Evolutionary conservation across 2,888 invertebrate species (phyloP), one percentile per base, ranked within the genome.

Genomic region (Epinotia bilunana): DNA sequence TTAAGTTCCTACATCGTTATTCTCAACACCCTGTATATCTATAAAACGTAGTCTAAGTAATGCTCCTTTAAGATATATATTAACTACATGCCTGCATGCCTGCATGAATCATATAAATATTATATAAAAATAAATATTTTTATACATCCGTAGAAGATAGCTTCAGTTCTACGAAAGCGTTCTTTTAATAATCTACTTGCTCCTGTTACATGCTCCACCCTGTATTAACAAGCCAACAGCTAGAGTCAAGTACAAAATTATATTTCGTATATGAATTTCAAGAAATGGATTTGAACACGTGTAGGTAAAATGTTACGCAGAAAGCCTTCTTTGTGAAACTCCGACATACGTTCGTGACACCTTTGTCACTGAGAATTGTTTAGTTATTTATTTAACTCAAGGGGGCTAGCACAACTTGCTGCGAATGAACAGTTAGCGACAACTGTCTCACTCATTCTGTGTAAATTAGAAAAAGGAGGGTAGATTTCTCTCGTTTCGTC

Each of bases 321-420:
- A 28, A 53, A 28, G 20, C 13, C 13, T 46, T 13, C 46, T 46
- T 46, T 55, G 11, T 53, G 13, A 49, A 53, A 65, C n/a, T 65
- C 55, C 18, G 43, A 11, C 18, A 43, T 20, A 18, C 23, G 12
- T 43, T 62, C 13, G 20, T 23, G 46, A 46, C 20, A 20, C 67
- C 68, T 57, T 67, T 60, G 60, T 65, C 13, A 68, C 39, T 58
- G 20, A 55, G 18, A 49, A 65, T 65, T 55, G 67, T 62, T 72
- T 72, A 71, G 57, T 72, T 67, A 75, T 75, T 75, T 65, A 72
- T 75, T 49, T n/a, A 53, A 53, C 53, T n/a, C 53, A 13, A n/a
- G 53, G 16, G 49, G 49, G 4, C 49, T 53, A 53, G n/a, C 49
- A n/a, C 13, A 53, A 53, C 53, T 53, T n/a, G 6, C 53, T 53